Percentiles rank a stretch among this genome's conserved stretches.
These are phyloP conservation scores for Thalassophryne amazonica DNA, from an alignment of 2,797 vertebrate genomes.

Conservation along the genomic window DNA sequence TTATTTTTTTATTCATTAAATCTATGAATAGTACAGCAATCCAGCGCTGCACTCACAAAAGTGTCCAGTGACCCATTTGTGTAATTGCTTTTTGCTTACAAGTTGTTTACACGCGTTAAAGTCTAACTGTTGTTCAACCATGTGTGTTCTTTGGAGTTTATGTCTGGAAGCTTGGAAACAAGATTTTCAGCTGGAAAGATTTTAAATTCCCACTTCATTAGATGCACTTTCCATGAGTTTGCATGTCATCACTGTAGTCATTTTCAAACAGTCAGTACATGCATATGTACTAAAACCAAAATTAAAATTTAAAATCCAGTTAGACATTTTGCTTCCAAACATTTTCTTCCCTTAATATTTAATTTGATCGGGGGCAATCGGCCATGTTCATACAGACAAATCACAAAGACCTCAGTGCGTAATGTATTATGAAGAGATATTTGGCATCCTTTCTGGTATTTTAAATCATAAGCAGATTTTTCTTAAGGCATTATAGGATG, in stretches of 20 bases:
- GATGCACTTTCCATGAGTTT: conserved; percentile 43
- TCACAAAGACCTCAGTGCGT: conserved; percentile 64
- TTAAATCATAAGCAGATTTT: conserved; percentile 67
- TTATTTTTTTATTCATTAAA: no score
- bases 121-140: no score
- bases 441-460: conserved; percentile 46
- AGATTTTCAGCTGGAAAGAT: no score
- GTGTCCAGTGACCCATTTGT: no score
- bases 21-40: no score
- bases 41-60: no score
- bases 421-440: conserved; percentile 42
- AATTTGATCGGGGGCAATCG: conserved; percentile 50
- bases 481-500: conserved; percentile 43
- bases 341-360: conserved; percentile 29
- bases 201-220: conserved; percentile 26
- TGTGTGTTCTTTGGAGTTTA: no score
- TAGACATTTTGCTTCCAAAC: conserved; percentile 36
- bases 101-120: no score
- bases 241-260: no score
- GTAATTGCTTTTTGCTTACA: no score
- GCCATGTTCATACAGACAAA: conserved; percentile 69
- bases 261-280: conserved; percentile 28
- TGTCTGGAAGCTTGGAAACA: no score
- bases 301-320: conserved; percentile 48
- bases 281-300: conserved; percentile 39